These are phyloP conservation scores for Barnardius zonarius DNA, from an alignment of 2,113 vertebrate genomes.

Conservation along the genomic window DNA sequence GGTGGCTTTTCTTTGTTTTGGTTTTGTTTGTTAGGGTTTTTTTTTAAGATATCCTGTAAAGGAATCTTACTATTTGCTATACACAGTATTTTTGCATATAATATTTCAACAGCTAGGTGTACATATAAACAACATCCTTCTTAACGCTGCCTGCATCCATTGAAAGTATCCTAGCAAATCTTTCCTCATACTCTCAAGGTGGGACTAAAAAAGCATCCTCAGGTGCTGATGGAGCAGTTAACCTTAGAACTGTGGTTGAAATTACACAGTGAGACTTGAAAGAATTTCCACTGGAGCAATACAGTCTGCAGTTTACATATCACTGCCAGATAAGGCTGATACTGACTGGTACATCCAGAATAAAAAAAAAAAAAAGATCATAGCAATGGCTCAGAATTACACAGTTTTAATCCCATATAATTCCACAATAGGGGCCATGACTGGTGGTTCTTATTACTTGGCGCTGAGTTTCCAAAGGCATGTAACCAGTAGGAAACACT, in stretches of 20 bases:
- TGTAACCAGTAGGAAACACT: slow-evolving; percentile 30
- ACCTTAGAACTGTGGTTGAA: background rate
- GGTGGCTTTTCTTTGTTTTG: too few species aligned
- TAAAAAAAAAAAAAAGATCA: background rate
- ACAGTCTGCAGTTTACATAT: background rate
- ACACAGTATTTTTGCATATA: background rate
- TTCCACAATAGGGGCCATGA: background rate
- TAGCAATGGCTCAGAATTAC: slow-evolving; percentile 18
- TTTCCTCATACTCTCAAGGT: background rate
- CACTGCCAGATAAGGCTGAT: background rate
- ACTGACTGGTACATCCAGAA: background rate
- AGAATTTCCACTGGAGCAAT: background rate
- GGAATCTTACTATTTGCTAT: background rate
- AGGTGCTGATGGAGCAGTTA: background rate
- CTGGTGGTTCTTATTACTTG: slow-evolving; percentile 7
- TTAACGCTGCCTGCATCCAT: background rate
- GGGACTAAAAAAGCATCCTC: background rate
- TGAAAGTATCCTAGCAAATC: background rate
- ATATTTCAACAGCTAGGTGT: background rate
- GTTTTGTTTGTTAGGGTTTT: too few species aligned
- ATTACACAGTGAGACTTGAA: background rate
- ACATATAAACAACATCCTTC: background rate
- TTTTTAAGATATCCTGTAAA: background rate
- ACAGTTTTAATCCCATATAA: slow-evolving; percentile 37
- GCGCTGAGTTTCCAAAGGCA: background rate